Base-by-base conservation (phyloP, 2,888 invertebrate genomes). In the Hirtodrosophila histrioides region DNA sequence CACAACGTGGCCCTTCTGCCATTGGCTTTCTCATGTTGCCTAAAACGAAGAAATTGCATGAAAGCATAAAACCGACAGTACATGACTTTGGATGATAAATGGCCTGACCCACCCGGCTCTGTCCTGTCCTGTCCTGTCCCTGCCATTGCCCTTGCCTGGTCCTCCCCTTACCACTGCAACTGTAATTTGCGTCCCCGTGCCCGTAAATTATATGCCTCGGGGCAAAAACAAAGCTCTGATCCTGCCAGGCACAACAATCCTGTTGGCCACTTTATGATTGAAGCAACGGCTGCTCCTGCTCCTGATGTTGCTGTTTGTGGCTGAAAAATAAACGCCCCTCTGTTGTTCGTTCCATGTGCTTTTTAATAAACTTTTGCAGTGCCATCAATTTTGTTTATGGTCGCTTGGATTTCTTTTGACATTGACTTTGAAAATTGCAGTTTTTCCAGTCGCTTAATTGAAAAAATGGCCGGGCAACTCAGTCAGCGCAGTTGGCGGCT, bases 1-100 rank as follows among this genome's bases (percentile, higher is more conserved):
- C 33, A 11, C 43, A 33, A 8, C 6, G 17, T 40, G 10, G 23
- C 24, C 7, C 37, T 37, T n/a, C 23, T 45, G 41, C 36, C 72
- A 57, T 48, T 66, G 67, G 78, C 56, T 58, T 64, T 69, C 78
- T 87, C 87, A 60, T 85, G 70, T 87, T 87, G 82, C 87, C 83
- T 84, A 81, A 65, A 86, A 76, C 71, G 71, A 75, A 86, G 85
- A 84, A 88, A 83, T 85, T 83, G 78, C 76, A 78, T 78, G 75
- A 78, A 88, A 77, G 85, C 79, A 88, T 89, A 85, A 86, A 86
- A 88, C 76, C 76, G 85, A 86, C 86, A 84, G 77, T 69, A 81
- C 86, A 83, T 83, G 89, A 83, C 78, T 89, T 86, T 78, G 71
- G 77, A 79, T 86, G 86, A 89, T 88, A 87, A 90, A 89, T 88